Conservation (phyloP, 2,888 invertebrate species). For the Crematogaster levior region DNA sequence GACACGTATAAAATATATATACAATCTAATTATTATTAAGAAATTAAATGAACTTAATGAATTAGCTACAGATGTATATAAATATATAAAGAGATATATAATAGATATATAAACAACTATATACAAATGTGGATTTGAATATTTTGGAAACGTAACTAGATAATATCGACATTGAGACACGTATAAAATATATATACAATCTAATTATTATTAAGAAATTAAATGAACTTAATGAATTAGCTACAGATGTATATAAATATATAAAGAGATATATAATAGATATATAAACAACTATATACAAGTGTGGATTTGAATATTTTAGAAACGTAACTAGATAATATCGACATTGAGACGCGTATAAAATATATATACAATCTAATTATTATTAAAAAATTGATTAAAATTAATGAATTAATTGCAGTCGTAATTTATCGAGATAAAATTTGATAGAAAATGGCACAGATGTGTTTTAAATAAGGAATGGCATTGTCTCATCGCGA, state of each 20-base stretch:
- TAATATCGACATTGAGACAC: neutral
- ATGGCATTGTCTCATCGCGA: conserved; percentile 7
- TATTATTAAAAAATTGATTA: neutral
- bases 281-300: neutral
- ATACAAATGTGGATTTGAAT: neutral
- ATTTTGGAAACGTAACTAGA: neutral
- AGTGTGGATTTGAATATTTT: neutral
- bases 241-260: too few species aligned
- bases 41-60: neutral
- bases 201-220: neutral
- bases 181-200: neutral
- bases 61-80: neutral
- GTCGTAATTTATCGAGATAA: neutral
- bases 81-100: neutral
- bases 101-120: neutral
- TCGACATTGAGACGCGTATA: neutral
- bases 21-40: neutral
- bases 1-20: too few species aligned
- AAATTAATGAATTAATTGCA: neutral
- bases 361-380: neutral
- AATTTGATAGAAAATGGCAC: neutral
- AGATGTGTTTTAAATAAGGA: neutral
- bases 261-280: too few species aligned
- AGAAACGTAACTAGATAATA: neutral
- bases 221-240: neutral